These are phyloP conservation scores for Phalera bucephala DNA, from an alignment of 2,888 invertebrate species.

Conservation along the genomic window DNA sequence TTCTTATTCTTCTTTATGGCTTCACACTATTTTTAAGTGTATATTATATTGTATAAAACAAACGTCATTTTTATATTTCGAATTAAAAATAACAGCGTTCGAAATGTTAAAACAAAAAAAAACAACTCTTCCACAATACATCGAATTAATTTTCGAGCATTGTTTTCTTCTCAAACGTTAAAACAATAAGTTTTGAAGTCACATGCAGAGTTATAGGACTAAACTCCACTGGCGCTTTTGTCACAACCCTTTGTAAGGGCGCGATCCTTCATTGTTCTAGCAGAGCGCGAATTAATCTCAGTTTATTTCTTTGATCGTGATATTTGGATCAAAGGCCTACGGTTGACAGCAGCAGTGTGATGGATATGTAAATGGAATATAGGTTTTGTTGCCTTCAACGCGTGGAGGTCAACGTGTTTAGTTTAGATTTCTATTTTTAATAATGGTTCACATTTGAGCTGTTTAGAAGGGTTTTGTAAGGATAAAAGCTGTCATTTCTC, in stretches of 20 bases:
- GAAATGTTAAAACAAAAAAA: constrained; percentile 24
- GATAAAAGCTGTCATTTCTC: too few relatives aligned
- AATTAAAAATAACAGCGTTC: constrained; percentile 11
- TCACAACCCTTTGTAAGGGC: constrained; percentile 63
- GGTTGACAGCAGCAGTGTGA: constrained; percentile 59
- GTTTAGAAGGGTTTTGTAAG: too few relatives aligned
- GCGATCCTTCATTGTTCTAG: constrained; percentile 64
- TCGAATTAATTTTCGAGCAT: constrained; percentile 63
- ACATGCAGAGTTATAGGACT: constrained; percentile 81
- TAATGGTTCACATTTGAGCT: too few relatives aligned
- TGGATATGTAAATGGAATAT: constrained; percentile 67
- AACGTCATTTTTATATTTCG: background rate
- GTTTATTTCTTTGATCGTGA: constrained; percentile 77
- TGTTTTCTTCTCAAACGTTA: constrained; percentile 67
- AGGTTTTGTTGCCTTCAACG: constrained; percentile 36
- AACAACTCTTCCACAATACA: constrained; percentile 38
- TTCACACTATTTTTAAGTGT: too few relatives aligned
- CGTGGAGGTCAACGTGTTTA: constrained; percentile 26
- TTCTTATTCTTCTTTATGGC: too few relatives aligned
- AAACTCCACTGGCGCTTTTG: constrained; percentile 62
- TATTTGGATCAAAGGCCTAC: constrained; percentile 60
- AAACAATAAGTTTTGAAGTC: constrained; percentile 73
- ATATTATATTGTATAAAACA: too few relatives aligned
- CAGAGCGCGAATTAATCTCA: constrained; percentile 78
- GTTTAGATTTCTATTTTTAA: too few relatives aligned